Evolutionary conservation across 2,888 invertebrate genomes (phyloP), one percentile per base, ranked within the genome.

Genomic region (Stenichneumon culpator): DNA sequence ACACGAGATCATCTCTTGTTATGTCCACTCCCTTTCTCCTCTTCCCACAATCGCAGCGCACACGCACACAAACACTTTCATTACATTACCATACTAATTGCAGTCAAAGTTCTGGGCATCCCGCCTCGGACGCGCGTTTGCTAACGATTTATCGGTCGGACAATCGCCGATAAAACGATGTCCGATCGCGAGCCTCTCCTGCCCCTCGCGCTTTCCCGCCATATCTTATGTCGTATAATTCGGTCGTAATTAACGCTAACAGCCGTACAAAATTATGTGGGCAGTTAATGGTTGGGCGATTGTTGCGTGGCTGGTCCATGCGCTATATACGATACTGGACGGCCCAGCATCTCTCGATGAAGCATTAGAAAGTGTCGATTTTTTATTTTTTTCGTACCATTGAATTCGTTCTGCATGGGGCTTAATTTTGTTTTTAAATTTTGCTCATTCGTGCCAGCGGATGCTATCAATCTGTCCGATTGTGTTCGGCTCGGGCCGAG

Each of bases 71-170:
- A 11, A 54, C 65, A 54, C 68, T 80, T 79, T 80, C 86, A 81
- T 87, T 85, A 84, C 86, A 91, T 91, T 91, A 91, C 86, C 91
- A 91, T 91, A 90, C 91, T 91, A 91, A 91, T 91, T 91, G 90
- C 89, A 89, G 89, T 89, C 89, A 90, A 90, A 91, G 89, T 90
- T 90, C 86, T 84, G 87, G 85, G 83, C 84, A 72, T 44, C 69
- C 63, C 68, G 65, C 32, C 60, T 47, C 73, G 54, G 60, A 44
- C 39, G 68, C 73, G 73, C 32, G 69, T 52, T 75, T 22, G 14
- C 52, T 25, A 65, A 79, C 89, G 88, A 91, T 91, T 90, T 90
- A 91, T 91, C 88, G 88, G 32, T 83, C 70, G 86, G 83, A 87
- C 82, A 87, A 89, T 89, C 87, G 87, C 52, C 88, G 89, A 90